phyloP scores from a whole-genome alignment of 2,888 invertebrate species.

The Heterodera filipjevi region DNA sequence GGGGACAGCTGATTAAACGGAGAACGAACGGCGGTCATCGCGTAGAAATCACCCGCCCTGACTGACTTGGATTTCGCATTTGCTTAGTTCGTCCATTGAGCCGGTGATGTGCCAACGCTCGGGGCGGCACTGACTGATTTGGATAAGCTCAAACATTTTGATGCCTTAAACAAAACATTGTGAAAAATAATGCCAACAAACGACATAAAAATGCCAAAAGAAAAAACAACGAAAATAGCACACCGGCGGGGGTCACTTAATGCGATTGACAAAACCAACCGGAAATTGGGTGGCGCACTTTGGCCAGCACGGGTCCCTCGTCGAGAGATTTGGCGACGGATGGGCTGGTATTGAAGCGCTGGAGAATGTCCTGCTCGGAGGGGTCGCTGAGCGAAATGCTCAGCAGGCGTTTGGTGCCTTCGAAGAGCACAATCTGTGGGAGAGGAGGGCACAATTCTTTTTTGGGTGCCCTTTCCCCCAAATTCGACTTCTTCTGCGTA shows the following conservation, averaged over 20 bases:
- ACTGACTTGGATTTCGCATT: constrained; percentile 36
- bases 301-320: constrained; percentile 47
- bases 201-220: not conserved
- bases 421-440: constrained; percentile 49
- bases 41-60: not conserved
- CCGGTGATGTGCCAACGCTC: constrained; percentile 39
- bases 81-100: constrained; percentile 42
- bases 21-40: not conserved
- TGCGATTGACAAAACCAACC: constrained; percentile 39
- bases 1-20: not conserved
- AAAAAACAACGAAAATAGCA: too few species aligned
- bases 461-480: not conserved
- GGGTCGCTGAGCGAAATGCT: constrained; percentile 43
- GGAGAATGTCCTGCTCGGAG: constrained; percentile 20
- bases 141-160: constrained; percentile 48
- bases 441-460: not conserved
- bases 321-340: constrained; percentile 36
- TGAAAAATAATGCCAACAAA: not conserved
- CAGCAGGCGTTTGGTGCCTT: constrained; percentile 49
- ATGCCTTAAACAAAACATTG: too few species aligned
- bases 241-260: too few species aligned
- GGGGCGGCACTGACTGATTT: constrained; percentile 19
- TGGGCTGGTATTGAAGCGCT: constrained; percentile 41
- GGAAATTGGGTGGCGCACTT: constrained; percentile 60
- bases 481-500: constrained; percentile 51